phyloP scores from a whole-genome alignment of 2,113 vertebrate species.

The Myotis davidii region DNA sequence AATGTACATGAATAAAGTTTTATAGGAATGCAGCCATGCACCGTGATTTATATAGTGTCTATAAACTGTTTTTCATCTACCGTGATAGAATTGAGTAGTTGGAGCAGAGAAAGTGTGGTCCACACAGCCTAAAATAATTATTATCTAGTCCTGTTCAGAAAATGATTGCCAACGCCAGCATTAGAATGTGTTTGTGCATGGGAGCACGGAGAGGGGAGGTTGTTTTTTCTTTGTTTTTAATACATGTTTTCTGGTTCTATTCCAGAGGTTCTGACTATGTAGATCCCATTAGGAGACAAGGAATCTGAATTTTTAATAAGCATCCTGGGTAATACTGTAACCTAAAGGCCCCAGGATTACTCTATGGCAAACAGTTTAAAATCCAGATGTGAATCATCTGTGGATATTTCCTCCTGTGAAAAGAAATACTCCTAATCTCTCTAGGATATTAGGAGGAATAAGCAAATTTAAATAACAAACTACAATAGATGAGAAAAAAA shows the following conservation, averaged over 20 bases:
- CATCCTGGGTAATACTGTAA: background rate
- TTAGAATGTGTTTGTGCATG: background rate
- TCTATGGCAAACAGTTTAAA: background rate
- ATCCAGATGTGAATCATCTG: background rate
- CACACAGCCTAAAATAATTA: background rate
- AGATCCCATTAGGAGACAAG: background rate
- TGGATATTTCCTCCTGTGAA: background rate
- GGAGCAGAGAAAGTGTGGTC: background rate
- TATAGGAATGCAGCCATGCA: background rate
- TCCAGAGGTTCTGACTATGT: background rate
- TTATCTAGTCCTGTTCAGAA: background rate
- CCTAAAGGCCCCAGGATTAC: background rate
- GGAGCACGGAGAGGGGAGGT: fast-evolving
- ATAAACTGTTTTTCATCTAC: background rate
- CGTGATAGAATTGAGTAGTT: background rate
- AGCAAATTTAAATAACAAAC: conserved; percentile 29
- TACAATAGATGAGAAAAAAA: conserved; percentile 43
- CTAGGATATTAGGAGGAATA: background rate
- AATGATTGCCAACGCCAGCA: background rate
- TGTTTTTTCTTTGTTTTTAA: background rate
- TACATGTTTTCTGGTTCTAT: background rate
- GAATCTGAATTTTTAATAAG: background rate
- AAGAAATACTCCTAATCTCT: conserved; percentile 15
- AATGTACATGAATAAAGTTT: background rate
- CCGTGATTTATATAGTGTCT: background rate